Evolutionary conservation across 2,113 vertebrate genomes (phyloP).

Genomic region (Melanostigma gelatinosum): DNA sequence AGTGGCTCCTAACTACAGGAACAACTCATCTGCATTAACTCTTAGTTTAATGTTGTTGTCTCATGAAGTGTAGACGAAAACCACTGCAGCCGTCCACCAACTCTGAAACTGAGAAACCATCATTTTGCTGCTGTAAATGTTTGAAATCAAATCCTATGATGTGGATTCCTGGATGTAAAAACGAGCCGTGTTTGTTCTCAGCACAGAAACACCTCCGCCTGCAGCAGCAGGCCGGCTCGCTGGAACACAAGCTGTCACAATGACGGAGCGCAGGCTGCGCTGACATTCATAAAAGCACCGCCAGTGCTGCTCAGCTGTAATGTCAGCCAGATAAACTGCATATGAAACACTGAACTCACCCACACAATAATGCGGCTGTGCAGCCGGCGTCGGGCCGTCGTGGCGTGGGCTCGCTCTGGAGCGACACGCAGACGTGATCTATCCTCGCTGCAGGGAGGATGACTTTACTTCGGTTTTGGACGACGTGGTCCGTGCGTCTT

Average conservation of each 20-base stretch:
- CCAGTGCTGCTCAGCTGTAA: conserved; percentile 60
- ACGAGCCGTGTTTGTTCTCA: not conserved
- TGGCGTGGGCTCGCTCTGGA: no score
- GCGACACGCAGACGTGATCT: no score
- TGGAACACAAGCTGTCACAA: conserved; percentile 42
- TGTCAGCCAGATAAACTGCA: conserved; percentile 59
- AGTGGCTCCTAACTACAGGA: not conserved
- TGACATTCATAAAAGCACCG: conserved; percentile 64
- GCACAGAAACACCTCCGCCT: not conserved
- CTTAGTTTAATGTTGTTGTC: not conserved
- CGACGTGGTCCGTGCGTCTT: no score
- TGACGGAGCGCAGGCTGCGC: conserved; percentile 48
- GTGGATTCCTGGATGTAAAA: not conserved
- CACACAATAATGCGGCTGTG: no score
- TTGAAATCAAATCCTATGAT: not conserved
- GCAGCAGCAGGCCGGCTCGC: not conserved
- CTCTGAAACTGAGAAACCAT: not conserved
- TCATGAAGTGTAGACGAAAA: not conserved
- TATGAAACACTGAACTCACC: conserved; percentile 41
- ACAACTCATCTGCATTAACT: not conserved
- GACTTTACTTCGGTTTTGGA: no score
- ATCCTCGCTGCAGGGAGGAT: no score
- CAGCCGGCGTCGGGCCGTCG: no score
- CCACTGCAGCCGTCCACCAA: not conserved
- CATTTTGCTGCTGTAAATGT: not conserved